A percentile compares a stretch with the other conserved stretches of the same genome.
Conservation (phyloP, 1,140 invertebrate genomes). For the Archivesica marissinica region DNA sequence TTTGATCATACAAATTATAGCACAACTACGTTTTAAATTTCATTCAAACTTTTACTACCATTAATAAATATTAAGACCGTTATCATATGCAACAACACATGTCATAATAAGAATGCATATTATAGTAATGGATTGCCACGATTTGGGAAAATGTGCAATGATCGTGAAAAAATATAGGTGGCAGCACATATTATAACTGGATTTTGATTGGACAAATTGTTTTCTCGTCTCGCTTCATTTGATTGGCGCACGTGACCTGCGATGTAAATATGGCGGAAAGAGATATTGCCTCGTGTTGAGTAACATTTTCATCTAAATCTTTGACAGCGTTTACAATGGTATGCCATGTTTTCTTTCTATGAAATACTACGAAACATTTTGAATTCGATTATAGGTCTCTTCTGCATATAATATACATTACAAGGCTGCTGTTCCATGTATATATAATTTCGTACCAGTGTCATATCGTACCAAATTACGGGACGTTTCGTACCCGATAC, state of each 20-base stretch:
- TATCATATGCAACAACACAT: too few species aligned
- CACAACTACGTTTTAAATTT: neutral
- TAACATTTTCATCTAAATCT: neutral
- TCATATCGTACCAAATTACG: too few species aligned
- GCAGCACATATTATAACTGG: neutral
- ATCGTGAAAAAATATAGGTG: neutral
- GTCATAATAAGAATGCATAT: too few species aligned
- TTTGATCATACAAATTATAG: neutral
- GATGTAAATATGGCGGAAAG: slow-evolving; percentile 9
- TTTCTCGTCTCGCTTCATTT: slow-evolving; percentile 13
- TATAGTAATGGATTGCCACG: too few species aligned
- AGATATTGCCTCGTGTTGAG: neutral
- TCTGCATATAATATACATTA: too few species aligned
- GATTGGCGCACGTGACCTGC: neutral
- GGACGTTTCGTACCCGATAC: too few species aligned
- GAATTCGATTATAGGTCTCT: too few species aligned
- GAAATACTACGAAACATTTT: too few species aligned
- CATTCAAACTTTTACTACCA: neutral
- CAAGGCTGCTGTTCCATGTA: too few species aligned
- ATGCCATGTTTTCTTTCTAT: too few species aligned
- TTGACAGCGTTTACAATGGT: slow-evolving; percentile 4
- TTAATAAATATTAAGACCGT: too few species aligned
- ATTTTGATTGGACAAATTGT: slow-evolving; percentile 5
- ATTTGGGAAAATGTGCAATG: neutral
- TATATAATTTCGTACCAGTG: too few species aligned